Evolutionary conservation across 1,140 invertebrate species (phyloP), one percentile per base, ranked within the genome.

Genomic region (Euwallacea similis): DNA sequence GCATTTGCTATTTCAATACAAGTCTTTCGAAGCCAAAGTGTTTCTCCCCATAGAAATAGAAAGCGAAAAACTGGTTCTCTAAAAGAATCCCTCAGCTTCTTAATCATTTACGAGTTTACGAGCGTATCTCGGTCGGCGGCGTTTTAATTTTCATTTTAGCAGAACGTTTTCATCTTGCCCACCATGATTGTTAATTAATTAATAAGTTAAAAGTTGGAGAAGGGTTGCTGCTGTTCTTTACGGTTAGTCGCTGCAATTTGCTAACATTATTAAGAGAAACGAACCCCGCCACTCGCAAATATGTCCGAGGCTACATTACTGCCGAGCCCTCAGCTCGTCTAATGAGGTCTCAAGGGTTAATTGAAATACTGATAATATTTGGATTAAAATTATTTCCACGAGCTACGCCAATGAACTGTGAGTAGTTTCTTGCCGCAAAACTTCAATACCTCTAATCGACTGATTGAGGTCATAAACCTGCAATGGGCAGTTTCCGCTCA

Each of bases 151-250:
- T 79, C 75, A 78, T 79, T 77, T 78, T 78, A 71, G 65, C 71
- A 62, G 66, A 79, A 71, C 77, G 74, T 76, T 76, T 75, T 76
- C 79, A 74, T 75, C 76, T 75, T 76, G 70, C 75, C 77, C 77
- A 74, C 77, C 75, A 80, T 80, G 79, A 80, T 80, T 80, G 79
- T 80, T 80, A 80, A 80, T 80, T 80, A 80, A 80, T 80, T 80
- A 80, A 80, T 80, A 80, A 80, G 77, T 80, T 71, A 75, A 75
- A 75, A 74, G 75, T 73, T 74, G 73, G 76, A 72, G 75, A 75
- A 74, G 75, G 73, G 70, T 72, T 74, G 75, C 71, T 73, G 73
- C 67, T 74, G 76, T 78, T 77, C 78, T 78, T 79, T 79, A 79
- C 78, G 77, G 76, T 77, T 75, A 75, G 74, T 75, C 76, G 73